Evolutionary conservation across 2,888 invertebrate genomes (phyloP), one percentile per base, ranked within the genome.

Genomic region (Calephelis perditalis): DNA sequence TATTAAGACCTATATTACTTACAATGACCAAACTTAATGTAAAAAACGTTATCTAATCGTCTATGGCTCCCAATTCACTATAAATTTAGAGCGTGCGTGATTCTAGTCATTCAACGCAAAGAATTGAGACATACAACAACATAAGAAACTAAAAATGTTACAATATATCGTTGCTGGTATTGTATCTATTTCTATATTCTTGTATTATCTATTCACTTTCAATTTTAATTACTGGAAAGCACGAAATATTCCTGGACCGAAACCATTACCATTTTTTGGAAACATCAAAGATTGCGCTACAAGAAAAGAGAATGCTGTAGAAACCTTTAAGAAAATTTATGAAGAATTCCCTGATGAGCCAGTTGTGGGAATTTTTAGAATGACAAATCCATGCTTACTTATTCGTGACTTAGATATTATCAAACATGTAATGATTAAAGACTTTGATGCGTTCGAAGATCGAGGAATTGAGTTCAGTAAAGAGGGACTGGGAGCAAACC

Each of bases 191-290:
- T 26, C 35, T 26, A 2, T 52, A 10, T 11, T 52, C 6, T 9
- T 75, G 0, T 75, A 77, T 60, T 72, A 68, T 65, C 81, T 77
- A 55, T 71, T 77, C 40, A 79, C 78, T 35, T 70, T 73, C 57
- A 75, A 71, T 3, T 79, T 78, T 56, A 75, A 77, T 58, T 81
- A 78, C 63, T 83, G 82, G 84, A 77, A 73, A 55, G 66, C 68
- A 7, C 69, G 68, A 68, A 75, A 76, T 67, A 73, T 84, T 2
- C 57, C 59, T 0, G 73, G 74, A 7, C 81, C 76, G 6, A 58
- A 73, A 63, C 81, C 82, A 5, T 59, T 70, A 0, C 61, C 72
- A 1, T 61, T 84, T 0, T 79, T 79, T 44, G 84, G 84, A 0
- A 81, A 78, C 56, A 2, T 78, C 2, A 70, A 68, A 36, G 73